A percentile compares a stretch with the other conserved stretches of the same genome.
phyloP scores from a whole-genome alignment of 1,140 invertebrate genomes.

The Microplitis demolitor region DNA sequence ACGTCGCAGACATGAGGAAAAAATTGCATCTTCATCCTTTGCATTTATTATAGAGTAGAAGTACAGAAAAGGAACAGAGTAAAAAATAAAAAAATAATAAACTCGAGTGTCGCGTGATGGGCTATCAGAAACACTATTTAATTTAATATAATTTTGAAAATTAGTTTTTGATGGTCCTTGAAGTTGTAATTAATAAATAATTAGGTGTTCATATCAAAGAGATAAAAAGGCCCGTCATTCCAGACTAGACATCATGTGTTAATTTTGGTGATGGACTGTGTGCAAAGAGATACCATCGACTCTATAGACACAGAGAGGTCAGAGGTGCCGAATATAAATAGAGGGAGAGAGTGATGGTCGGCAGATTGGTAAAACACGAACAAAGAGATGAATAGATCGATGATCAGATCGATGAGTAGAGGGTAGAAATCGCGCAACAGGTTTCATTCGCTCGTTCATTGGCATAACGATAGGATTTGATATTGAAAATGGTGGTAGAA shows the following conservation, averaged over 20 bases:
- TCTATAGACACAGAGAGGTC: too few species aligned
- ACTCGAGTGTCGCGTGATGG: too few species aligned
- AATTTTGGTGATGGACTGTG: not conserved
- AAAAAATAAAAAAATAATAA: too few species aligned
- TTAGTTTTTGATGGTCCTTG: too few species aligned
- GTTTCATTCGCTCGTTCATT: slow-evolving; percentile 18
- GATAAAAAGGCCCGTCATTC: too few species aligned
- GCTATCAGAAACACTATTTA: too few species aligned
- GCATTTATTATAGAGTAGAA: slow-evolving; percentile 1
- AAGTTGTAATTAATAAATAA: too few species aligned
- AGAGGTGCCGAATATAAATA: not conserved
- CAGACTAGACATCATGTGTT: too few species aligned
- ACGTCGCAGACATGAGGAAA: not conserved
- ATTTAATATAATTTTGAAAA: too few species aligned
- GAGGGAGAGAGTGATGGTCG: not conserved
- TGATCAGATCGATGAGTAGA: not conserved
- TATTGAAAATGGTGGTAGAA: slow-evolving; percentile 4
- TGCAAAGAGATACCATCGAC: too few species aligned
- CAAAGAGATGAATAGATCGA: not conserved
- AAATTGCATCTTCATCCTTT: not conserved
- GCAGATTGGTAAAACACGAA: not conserved
- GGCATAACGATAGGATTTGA: slow-evolving; percentile 31
- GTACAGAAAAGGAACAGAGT: too few species aligned
- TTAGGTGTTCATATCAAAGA: too few species aligned
- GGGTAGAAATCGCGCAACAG: slow-evolving; percentile 28